phyloP scores from a whole-genome alignment of 2,113 vertebrate genomes.

The Corvus hawaiiensis region DNA sequence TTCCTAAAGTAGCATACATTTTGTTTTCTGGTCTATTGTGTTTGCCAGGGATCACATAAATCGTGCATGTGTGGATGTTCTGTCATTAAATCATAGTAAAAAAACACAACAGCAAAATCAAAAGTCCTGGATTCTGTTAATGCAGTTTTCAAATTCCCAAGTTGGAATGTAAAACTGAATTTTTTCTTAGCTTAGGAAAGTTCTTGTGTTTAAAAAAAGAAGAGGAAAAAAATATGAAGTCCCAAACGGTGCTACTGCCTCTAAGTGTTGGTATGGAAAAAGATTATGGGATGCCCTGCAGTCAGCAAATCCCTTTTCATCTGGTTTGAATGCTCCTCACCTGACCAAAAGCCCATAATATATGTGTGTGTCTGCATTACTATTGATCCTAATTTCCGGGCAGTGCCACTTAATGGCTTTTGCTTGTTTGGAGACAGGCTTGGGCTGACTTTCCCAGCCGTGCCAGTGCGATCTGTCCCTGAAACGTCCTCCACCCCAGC shows the following conservation, averaged over 20 bases:
- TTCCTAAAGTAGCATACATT: neutral
- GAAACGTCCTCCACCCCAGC: neutral
- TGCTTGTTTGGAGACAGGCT: neutral
- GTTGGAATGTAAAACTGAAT: neutral
- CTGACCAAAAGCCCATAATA: neutral
- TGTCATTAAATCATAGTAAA: neutral
- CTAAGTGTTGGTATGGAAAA: neutral
- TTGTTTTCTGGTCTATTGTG: neutral
- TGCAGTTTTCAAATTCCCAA: neutral
- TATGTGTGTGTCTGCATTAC: neutral
- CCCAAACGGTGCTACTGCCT: neutral
- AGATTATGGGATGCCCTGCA: neutral
- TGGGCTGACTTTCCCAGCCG: neutral
- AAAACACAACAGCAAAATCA: neutral
- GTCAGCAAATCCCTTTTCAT: neutral
- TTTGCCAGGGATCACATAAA: neutral
- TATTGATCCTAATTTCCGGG: neutral
- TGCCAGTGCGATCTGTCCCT: neutral
- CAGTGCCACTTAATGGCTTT: neutral
- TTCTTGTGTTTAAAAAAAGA: neutral
- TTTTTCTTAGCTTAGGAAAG: neutral
- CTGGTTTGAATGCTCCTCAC: neutral
- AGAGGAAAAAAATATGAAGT: neutral
- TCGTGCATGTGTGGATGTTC: neutral
- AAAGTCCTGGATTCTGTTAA: neutral